Base-by-base conservation (phyloP, 2,113 vertebrate species). In the Nansenia antarctica region DNA sequence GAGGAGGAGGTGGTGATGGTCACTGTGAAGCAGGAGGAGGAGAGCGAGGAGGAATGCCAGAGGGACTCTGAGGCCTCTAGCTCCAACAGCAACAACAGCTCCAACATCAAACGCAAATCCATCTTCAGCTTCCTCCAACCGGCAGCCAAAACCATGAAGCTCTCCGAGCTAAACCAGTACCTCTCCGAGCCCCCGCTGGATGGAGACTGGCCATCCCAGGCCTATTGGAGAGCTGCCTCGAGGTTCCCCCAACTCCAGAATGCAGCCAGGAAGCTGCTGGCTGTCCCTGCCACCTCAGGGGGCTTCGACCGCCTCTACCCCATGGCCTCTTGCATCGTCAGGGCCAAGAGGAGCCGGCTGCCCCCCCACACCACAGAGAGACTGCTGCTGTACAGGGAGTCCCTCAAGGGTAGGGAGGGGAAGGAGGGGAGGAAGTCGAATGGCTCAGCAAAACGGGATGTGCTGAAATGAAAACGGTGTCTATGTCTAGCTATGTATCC, bases 271-370 rank as follows among this genome's bases (percentile, higher is more conserved):
- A 91, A 79, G 54, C 83, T 92, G 9, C 67, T 93, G 67, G 82
- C 88, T 0, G 59, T 87, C 1, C 91, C 91, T 0, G 86, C 89
- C 29, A 89, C 90, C 18, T 88, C 90, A 0, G 88, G 91, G 5
- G 90, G 91, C n/a, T 92, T 92, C 1, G 86, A 89, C 34, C 76
- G 86, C 1, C 90, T 93, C 5, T 91, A 75, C 68, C 89, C 89
- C 6, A 79, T 90, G 81, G 89, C 91, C 0, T 59, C 69, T 0
- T 87, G 82, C 34, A 86, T 93, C 1, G 78, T 92, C 1, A 81
- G 65, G 58, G 91, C 92, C 49, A 88, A 75, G 34, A 89, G 90
- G 65, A 92, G 83, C 76, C 80, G 74, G 11, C 78, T 92, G 37
- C 86, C 85, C 0, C 72, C 89, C 62, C 90, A 92, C 79, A 88